Conservation (phyloP, 2,113 vertebrate genomes). For the Chaenocephalus aceratus region DNA sequence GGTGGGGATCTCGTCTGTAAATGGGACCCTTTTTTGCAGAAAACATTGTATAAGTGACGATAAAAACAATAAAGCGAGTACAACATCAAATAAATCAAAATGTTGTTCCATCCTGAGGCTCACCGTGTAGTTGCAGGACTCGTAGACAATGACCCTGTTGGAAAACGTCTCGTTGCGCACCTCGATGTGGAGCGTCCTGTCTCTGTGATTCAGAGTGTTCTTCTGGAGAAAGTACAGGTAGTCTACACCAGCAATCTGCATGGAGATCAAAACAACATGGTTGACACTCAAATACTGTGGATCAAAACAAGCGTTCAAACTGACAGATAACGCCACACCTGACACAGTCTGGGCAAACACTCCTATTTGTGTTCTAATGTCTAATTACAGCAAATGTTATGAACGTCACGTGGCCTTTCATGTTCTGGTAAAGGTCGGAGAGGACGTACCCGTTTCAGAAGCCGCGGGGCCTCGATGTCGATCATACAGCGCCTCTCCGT, state of each 20-base stretch:
- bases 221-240: constrained; percentile 96
- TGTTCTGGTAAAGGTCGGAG: background rate
- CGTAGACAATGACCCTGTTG: constrained; percentile 89
- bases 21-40: background rate
- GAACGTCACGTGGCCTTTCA: background rate
- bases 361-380: background rate
- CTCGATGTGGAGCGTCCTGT: constrained; percentile 93
- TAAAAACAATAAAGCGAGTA: background rate
- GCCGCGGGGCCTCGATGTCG: constrained; percentile 92
- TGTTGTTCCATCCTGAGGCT: constrained; percentile 56
- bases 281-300: background rate
- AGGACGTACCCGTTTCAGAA: constrained; percentile 91
- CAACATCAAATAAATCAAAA: constrained; percentile 2
- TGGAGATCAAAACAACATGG: background rate
- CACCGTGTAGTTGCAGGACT: constrained; percentile 94
- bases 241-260: constrained; percentile 94
- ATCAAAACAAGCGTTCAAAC: background rate
- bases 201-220: constrained; percentile 91
- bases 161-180: constrained; percentile 95
- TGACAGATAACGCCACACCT: background rate
- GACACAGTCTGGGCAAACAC: background rate
- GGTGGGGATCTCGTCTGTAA: background rate
- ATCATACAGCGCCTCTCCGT: constrained; percentile 92
- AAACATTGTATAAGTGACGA: background rate
- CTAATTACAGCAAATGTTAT: background rate